phyloP scores from a whole-genome alignment of 2,797 vertebrate genomes.

The Coregonus suidteri region DNA sequence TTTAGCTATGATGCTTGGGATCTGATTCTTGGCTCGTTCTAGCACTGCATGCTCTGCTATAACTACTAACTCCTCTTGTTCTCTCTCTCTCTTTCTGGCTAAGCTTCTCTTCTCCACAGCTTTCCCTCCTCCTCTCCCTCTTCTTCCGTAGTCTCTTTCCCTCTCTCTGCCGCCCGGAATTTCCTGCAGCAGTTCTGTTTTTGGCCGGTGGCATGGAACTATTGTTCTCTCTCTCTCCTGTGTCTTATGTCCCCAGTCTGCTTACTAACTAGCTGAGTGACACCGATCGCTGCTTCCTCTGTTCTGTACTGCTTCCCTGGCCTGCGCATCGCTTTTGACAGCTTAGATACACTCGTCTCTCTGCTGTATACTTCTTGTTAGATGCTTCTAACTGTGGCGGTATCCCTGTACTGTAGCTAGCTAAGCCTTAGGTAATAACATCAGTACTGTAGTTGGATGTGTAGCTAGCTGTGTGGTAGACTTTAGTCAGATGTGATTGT shows the following conservation, averaged over 20 bases:
- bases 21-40: neutral
- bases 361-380: neutral
- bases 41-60: constrained; percentile 50
- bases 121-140: constrained; percentile 73
- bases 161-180: constrained; percentile 87
- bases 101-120: constrained; percentile 83
- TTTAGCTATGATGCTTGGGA: neutral
- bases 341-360: neutral
- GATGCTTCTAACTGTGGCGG: neutral
- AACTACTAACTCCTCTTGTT: constrained; percentile 37
- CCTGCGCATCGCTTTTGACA: neutral
- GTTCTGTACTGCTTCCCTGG: neutral
- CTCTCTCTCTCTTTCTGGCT: constrained; percentile 31
- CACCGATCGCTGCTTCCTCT: neutral
- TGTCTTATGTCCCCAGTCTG: constrained; percentile 31
- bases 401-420: neutral
- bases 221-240: constrained; percentile 75
- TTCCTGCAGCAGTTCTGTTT: constrained; percentile 98
- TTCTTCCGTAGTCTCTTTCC: constrained; percentile 44
- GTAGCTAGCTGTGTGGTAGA: neutral
- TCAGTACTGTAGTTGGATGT: neutral
- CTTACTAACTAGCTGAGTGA: constrained; percentile 6
- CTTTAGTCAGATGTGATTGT: neutral
- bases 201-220: constrained; percentile 96
- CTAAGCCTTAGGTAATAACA: neutral